phyloP scores from a whole-genome alignment of 2,888 invertebrate genomes.

The Keiferia lycopersicella region DNA sequence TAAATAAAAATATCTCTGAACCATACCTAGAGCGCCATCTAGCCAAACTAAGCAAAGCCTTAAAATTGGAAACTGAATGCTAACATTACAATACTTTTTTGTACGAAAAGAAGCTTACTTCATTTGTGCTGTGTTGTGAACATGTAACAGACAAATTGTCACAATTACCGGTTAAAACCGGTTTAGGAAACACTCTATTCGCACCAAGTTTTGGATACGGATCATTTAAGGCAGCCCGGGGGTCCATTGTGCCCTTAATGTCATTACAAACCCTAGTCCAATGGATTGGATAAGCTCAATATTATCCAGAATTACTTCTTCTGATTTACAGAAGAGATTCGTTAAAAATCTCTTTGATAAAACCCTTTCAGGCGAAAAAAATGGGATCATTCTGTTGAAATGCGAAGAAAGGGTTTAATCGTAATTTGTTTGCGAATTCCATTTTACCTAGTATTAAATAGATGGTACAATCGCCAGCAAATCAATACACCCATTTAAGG shows the following conservation, averaged over 20 bases:
- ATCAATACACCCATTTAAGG: too few species aligned
- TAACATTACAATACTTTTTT: too few species aligned
- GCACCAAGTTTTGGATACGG: conserved; percentile 63
- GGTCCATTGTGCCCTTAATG: conserved; percentile 62
- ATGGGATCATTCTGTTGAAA: conserved; percentile 24
- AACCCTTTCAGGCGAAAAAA: conserved; percentile 54
- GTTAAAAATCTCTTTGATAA: conserved; percentile 54
- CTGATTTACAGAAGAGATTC: conserved; percentile 46
- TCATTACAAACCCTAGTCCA: conserved; percentile 56
- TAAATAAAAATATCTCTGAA: too few species aligned
- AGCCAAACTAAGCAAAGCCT: too few species aligned
- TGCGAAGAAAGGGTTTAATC: conserved; percentile 13
- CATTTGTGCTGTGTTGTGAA: too few species aligned
- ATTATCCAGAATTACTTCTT: conserved; percentile 49
- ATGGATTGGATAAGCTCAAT: conserved; percentile 61
- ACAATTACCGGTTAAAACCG: background rate
- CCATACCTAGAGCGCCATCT: too few species aligned
- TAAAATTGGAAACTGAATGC: too few species aligned
- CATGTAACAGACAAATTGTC: too few species aligned
- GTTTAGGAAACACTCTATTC: conserved; percentile 21
- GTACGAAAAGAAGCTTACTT: too few species aligned
- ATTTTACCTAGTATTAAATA: background rate
- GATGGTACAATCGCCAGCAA: too few species aligned
- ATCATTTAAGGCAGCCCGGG: conserved; percentile 56
- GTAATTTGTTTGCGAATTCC: conserved; percentile 4